phyloP scores from a whole-genome alignment of 2,888 invertebrate genomes.

The Tribolium freemani region DNA sequence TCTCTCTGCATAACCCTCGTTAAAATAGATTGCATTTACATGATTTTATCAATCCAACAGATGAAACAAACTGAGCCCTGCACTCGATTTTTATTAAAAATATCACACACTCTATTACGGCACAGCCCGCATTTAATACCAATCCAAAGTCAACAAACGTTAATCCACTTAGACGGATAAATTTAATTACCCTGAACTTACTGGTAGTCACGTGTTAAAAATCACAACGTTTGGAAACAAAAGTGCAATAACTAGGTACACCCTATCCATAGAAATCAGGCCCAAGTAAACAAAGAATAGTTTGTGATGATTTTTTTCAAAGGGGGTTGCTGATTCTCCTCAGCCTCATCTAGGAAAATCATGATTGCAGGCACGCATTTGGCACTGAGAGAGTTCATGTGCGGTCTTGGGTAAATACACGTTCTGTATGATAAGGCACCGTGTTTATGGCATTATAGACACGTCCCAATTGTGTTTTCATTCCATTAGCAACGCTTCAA shows the following conservation, averaged over 20 bases:
- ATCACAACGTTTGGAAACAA: slow-evolving; percentile 4
- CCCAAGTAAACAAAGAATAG: slow-evolving; percentile 25
- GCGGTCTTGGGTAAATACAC: slow-evolving; percentile 55
- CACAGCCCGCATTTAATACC: neutral
- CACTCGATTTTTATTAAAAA: neutral
- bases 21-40: slow-evolving; percentile 1
- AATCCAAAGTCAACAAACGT: neutral
- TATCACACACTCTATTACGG: neutral
- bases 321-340: slow-evolving; percentile 14
- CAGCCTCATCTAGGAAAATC: slow-evolving; percentile 43
- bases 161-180: neutral
- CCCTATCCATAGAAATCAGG: slow-evolving; percentile 17
- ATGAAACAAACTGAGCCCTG: neutral
- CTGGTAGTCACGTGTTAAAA: slow-evolving; percentile 11
- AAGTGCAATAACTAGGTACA: slow-evolving; percentile 21
- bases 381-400: slow-evolving; percentile 48
- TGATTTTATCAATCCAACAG: neutral
- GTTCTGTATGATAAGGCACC: slow-evolving; percentile 57
- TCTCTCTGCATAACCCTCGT: neutral
- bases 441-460: slow-evolving; percentile 58
- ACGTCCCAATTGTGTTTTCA: slow-evolving; percentile 59
- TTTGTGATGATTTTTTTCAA: slow-evolving; percentile 6
- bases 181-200: neutral
- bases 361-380: slow-evolving; percentile 50
- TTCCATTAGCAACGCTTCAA: slow-evolving; percentile 57